phyloP scores from a whole-genome alignment of 30 jellyfish, hydroid and myxozoan species.

The Cassiopea andromeda region DNA sequence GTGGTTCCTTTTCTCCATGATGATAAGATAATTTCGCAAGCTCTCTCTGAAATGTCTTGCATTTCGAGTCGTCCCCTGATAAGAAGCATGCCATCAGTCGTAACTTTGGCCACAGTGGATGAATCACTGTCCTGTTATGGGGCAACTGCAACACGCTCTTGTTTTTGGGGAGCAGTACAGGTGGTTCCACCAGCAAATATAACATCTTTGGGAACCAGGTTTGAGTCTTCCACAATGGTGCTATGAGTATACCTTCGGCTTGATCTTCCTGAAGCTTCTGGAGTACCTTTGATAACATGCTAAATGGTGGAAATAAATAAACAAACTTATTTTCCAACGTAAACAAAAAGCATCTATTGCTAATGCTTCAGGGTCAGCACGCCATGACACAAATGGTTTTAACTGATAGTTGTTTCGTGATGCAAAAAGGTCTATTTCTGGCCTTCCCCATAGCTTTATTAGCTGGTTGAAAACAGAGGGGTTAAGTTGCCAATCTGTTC shows the following conservation, averaged over 20 bases:
- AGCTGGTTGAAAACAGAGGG: neutral
- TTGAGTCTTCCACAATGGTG: neutral
- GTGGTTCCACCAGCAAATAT: neutral
- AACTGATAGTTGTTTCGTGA: neutral
- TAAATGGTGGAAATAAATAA: neutral
- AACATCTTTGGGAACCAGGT: neutral
- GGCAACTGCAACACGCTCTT: neutral
- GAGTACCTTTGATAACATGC: neutral
- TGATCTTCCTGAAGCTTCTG: neutral
- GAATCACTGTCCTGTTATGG: neutral
- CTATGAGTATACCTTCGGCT: neutral
- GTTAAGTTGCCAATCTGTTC: neutral
- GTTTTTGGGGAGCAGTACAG: neutral
- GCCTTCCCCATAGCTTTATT: neutral
- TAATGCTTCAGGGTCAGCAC: neutral
- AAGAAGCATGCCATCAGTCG: neutral
- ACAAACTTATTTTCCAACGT: neutral
- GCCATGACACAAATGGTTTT: neutral
- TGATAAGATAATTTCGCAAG: neutral
- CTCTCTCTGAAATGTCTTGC: neutral
- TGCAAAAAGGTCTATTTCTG: neutral
- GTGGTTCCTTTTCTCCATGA: neutral
- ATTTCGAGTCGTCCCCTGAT: neutral
- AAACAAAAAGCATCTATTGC: neutral
- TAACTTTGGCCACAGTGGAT: neutral